Evolutionary conservation across 1,140 invertebrate genomes (phyloP).

Genomic region (Harpegnathos saltator): DNA sequence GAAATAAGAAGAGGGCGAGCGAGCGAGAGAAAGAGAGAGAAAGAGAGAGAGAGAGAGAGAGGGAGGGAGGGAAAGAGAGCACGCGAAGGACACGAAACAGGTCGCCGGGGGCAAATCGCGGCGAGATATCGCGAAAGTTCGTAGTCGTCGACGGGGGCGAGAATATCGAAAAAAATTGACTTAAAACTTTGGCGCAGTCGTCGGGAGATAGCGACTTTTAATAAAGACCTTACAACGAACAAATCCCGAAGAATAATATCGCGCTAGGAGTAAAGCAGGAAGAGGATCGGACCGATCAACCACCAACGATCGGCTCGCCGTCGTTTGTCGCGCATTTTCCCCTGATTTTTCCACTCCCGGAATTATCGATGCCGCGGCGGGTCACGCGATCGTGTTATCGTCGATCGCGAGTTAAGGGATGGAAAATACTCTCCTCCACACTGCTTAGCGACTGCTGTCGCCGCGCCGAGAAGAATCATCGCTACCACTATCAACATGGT

Average conservation of each 20-base stretch:
- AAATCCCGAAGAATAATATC: slow-evolving; percentile 78
- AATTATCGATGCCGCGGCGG: slow-evolving; percentile 65
- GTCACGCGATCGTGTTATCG: slow-evolving; percentile 58
- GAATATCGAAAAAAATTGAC: slow-evolving; percentile 79
- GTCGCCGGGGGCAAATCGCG: background rate
- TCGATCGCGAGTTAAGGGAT: slow-evolving; percentile 31
- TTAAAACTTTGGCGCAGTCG: slow-evolving; percentile 78
- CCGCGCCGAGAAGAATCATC: slow-evolving; percentile 15
- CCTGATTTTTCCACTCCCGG: slow-evolving; percentile 62
- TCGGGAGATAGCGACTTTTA: slow-evolving; percentile 76
- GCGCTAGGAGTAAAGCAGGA: slow-evolving; percentile 52
- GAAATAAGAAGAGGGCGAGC: background rate
- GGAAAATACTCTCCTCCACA: slow-evolving; percentile 26
- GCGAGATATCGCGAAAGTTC: slow-evolving; percentile 43
- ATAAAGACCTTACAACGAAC: slow-evolving; percentile 77
- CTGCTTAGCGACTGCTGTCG: slow-evolving; percentile 61
- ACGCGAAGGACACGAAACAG: background rate
- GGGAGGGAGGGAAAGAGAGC: background rate
- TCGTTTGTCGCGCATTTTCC: slow-evolving; percentile 28
- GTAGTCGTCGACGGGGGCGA: slow-evolving; percentile 37
- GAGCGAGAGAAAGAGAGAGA: background rate
- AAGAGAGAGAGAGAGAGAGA: background rate
- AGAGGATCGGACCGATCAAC: slow-evolving; percentile 9
- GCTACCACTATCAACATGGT: background rate
- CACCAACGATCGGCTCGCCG: slow-evolving; percentile 25